Conservation (phyloP, 2,888 invertebrate genomes). For the Onthophagus sagittarius region DNA sequence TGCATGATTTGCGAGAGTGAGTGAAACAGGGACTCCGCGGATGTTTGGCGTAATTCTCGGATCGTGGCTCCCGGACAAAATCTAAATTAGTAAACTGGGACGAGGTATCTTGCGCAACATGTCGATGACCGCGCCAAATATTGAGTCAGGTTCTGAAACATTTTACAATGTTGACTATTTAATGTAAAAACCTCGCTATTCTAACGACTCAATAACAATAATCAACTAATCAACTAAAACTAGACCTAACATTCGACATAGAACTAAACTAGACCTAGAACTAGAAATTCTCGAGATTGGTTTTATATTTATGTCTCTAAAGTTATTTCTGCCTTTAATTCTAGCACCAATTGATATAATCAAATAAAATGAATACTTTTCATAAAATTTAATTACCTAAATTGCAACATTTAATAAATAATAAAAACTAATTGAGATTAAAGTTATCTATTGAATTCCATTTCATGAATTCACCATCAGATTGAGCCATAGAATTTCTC, state of each 20-base stretch:
- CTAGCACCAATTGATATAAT: not conserved
- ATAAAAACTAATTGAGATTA: not conserved
- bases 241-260: no score
- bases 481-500: not conserved
- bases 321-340: no score
- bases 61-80: not conserved
- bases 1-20: not conserved
- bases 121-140: constrained; percentile 11
- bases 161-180: not conserved
- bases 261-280: no score
- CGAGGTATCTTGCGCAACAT: constrained; percentile 3
- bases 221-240: no score
- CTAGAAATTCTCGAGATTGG: no score
- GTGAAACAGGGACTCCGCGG: not conserved
- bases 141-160: constrained; percentile 6
- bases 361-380: not conserved
- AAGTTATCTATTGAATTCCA: not conserved
- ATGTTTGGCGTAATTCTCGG: not conserved
- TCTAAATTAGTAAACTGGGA: constrained; percentile 9
- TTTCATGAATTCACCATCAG: not conserved
- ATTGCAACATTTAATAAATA: not conserved
- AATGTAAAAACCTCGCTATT: not conserved
- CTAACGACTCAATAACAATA: no score
- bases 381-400: not conserved
- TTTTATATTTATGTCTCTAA: no score